Evolutionary conservation across 1,140 invertebrate genomes (phyloP).

Genomic region (Macrobrachium nipponense): DNA sequence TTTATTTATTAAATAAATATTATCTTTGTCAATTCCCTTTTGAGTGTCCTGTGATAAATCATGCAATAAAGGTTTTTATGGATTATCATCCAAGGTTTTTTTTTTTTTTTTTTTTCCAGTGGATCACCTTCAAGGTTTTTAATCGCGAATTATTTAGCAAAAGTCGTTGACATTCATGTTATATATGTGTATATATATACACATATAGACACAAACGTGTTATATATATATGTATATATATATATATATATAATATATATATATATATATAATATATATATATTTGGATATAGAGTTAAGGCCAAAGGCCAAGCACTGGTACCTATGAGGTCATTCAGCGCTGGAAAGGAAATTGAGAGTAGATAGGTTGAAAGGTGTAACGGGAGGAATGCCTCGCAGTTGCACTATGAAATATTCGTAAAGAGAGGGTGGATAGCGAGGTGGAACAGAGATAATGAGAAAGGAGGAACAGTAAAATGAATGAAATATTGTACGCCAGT

Average conservation of each 20-base stretch:
- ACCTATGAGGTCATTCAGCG: too few species aligned
- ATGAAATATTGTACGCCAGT: too few species aligned
- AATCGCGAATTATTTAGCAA: neutral
- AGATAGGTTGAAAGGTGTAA: too few species aligned
- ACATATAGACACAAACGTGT: too few species aligned
- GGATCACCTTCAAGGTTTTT: neutral
- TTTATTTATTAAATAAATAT: slow-evolving; percentile 5
- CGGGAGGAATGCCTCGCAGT: too few species aligned
- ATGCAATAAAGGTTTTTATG: slow-evolving; percentile 10
- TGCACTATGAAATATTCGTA: too few species aligned
- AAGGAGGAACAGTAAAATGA: too few species aligned
- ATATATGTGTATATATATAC: slow-evolving; percentile 8
- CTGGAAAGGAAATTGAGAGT: too few species aligned
- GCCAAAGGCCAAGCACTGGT: too few species aligned
- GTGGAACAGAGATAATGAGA: too few species aligned
- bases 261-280: slow-evolving; percentile 22
- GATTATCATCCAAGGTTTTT: neutral
- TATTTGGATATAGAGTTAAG: neutral
- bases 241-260: slow-evolving; percentile 22
- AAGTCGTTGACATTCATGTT: neutral
- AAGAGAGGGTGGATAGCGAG: too few species aligned
- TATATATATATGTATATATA: slow-evolving; percentile 6
- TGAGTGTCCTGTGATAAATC: slow-evolving; percentile 23
- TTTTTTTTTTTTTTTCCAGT: too few species aligned
- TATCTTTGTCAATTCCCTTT: neutral